Conservation (phyloP, 2,113 vertebrate genomes). For the Tragelaphus scriptus region DNA sequence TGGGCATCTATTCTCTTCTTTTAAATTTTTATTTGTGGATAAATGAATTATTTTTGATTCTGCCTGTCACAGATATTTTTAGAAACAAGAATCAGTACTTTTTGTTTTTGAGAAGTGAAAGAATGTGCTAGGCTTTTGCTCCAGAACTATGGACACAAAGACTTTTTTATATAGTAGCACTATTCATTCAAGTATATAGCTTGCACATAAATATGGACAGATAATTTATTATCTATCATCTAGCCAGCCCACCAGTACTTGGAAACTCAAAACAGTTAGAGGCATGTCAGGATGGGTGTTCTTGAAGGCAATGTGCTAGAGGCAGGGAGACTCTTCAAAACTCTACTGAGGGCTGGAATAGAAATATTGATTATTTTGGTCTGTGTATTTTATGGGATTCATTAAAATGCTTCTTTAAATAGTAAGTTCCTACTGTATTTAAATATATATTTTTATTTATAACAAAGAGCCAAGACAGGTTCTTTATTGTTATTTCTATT, state of each 20-base stretch:
- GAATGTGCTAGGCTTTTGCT: background rate
- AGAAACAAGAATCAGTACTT: background rate
- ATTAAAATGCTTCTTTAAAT: background rate
- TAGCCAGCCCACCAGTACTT: background rate
- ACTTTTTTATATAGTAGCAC: background rate
- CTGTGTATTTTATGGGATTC: background rate
- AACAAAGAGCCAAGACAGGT: background rate
- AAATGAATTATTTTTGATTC: slow-evolving; percentile 16
- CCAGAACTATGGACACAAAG: background rate
- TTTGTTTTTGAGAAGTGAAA: slow-evolving; percentile 24
- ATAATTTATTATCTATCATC: background rate
- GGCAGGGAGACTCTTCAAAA: background rate
- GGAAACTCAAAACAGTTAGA: background rate
- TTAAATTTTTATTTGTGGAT: slow-evolving; percentile 9
- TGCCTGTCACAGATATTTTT: background rate
- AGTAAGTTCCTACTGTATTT: background rate
- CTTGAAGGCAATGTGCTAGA: background rate
- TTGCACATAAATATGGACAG: background rate
- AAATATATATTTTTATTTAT: background rate
- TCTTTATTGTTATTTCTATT: background rate
- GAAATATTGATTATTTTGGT: slow-evolving; percentile 21
- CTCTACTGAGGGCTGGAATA: background rate
- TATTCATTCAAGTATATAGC: background rate
- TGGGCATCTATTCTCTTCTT: background rate
- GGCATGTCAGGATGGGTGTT: background rate